phyloP scores from a whole-genome alignment of 2,888 invertebrate species.

The Vannuccia rotundouncinata region DNA sequence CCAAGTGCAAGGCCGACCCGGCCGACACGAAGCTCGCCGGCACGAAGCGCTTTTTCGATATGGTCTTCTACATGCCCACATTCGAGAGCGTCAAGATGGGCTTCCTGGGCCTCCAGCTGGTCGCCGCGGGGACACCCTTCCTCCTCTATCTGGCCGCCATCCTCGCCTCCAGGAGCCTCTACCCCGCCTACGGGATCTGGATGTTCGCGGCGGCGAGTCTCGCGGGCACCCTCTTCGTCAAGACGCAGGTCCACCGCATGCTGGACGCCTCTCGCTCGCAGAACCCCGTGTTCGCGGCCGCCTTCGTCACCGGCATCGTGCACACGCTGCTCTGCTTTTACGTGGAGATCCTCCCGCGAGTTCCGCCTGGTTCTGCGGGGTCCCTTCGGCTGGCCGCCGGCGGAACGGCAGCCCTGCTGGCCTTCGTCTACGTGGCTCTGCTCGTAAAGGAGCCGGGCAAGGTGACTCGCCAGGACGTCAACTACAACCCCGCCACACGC shows the following conservation, averaged over 20 bases:
- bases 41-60: no score
- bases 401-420: not conserved
- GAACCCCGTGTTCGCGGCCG: constrained; percentile 50
- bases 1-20: not conserved
- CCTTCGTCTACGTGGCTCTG: not conserved
- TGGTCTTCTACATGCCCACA: no score
- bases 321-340: constrained; percentile 44
- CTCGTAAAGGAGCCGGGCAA: not conserved
- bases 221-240: not conserved
- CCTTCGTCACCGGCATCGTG: constrained; percentile 50
- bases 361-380: not conserved
- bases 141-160: not conserved
- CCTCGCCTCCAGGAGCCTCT: not conserved
- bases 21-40: no score
- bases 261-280: no score
- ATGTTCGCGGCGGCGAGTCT: not conserved
- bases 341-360: not conserved
- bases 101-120: not conserved
- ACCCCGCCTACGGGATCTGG: not conserved
- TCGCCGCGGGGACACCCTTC: not conserved
- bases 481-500: not conserved
- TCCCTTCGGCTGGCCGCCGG: not conserved
- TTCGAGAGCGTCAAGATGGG: no score
- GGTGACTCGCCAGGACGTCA: not conserved
- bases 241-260: constrained; percentile 42